A percentile compares a stretch with the other conserved stretches of the same genome.
Evolutionary conservation across 37 sponge, comb jelly and placozoan species (phyloP).

Genomic region (Oopsacas minuta): DNA sequence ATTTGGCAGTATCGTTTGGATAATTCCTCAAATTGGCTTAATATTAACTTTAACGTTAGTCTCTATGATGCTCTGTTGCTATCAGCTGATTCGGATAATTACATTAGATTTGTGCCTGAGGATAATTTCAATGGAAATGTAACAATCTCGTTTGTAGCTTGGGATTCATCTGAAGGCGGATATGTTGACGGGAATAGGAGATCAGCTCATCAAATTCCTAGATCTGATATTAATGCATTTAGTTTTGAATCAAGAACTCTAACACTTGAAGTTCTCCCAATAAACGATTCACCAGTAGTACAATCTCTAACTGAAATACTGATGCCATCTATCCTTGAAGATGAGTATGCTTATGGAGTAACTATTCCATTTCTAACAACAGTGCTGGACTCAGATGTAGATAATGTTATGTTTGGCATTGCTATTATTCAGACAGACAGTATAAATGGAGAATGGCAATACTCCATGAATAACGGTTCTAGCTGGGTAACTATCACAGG

Average conservation of each 20-base stretch:
- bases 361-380: conserved; percentile 38
- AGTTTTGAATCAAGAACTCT: conserved; percentile 40
- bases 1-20: conserved; percentile 42
- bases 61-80: conserved; percentile 37
- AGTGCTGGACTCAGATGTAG: conserved; percentile 41
- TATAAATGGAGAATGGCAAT: conserved; percentile 62
- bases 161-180: conserved; percentile 63
- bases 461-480: conserved; percentile 33
- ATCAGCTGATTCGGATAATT: conserved; percentile 29
- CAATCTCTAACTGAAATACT: conserved; percentile 21
- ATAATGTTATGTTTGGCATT: conserved; percentile 52
- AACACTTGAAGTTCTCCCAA: conserved; percentile 41
- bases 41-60: conserved; percentile 21
- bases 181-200: conserved; percentile 33
- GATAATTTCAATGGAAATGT: conserved; percentile 49
- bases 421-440: conserved; percentile 44
- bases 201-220: conserved; percentile 2
- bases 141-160: conserved; percentile 56
- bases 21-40: neutral
- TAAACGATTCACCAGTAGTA: conserved; percentile 81
- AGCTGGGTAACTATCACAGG: conserved; percentile 46
- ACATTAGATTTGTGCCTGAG: conserved; percentile 59
- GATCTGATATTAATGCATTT: conserved; percentile 34
- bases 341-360: conserved; percentile 51
- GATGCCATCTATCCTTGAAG: conserved; percentile 62